These are phyloP conservation scores for Malthinus flaveolus DNA, from an alignment of 2,888 invertebrate species.

Conservation along the genomic window DNA sequence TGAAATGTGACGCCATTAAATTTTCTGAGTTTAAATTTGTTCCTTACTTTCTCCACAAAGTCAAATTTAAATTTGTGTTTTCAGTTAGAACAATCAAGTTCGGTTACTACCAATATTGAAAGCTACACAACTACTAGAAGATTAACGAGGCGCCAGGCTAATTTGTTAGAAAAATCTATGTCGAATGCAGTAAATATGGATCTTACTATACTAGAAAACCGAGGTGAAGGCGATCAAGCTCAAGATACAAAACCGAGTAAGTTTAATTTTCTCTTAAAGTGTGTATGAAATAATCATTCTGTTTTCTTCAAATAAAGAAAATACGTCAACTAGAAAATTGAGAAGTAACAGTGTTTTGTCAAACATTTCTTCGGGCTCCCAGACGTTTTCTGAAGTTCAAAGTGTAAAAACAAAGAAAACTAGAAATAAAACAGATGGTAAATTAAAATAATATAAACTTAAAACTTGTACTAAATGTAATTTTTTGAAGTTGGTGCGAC, in stretches of 20 bases:
- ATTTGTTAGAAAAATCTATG: conserved; percentile 51
- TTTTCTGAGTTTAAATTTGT: no score
- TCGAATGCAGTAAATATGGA: conserved; percentile 4
- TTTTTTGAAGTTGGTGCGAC: no score
- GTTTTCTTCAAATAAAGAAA: no score
- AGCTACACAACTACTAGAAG: conserved; percentile 38
- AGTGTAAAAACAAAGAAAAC: no score
- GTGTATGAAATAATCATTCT: no score
- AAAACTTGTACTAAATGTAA: no score
- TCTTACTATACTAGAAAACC: not conserved
- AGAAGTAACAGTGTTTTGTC: conserved; percentile 36
- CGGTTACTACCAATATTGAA: conserved; percentile 5
- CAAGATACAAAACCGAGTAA: not conserved
- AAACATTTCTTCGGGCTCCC: conserved; percentile 13
- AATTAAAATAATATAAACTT: no score
- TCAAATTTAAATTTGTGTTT: not conserved
- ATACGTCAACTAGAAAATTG: conserved; percentile 18
- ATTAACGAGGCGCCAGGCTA: conserved; percentile 58
- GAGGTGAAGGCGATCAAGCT: not conserved
- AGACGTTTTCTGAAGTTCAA: conserved; percentile 18
- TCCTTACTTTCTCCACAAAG: no score
- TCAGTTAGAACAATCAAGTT: not conserved
- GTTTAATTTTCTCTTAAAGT: not conserved
- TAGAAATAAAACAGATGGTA: no score
- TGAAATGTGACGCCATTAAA: no score